These are phyloP conservation scores for Grammatotria lemairii DNA, from an alignment of 2,113 vertebrate genomes.

Conservation along the genomic window DNA sequence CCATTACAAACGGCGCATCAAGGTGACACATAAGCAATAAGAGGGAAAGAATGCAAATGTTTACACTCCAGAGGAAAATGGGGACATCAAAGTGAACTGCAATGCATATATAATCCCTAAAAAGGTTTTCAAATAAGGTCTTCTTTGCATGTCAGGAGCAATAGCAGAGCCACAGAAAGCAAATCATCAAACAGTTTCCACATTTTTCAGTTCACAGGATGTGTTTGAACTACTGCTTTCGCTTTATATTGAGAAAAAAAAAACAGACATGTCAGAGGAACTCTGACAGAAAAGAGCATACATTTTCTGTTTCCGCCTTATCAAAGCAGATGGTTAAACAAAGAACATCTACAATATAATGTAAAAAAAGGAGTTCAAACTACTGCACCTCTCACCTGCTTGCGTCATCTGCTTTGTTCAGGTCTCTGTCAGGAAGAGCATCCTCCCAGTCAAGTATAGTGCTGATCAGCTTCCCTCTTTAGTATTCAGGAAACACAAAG, in stretches of 20 bases:
- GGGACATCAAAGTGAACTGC: neutral
- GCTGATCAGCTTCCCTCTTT: constrained; percentile 87
- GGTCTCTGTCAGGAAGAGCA: constrained; percentile 83
- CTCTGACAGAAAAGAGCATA: neutral
- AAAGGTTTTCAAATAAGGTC: neutral
- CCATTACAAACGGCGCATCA: neutral
- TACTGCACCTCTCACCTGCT: constrained; percentile 76
- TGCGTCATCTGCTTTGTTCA: constrained; percentile 83
- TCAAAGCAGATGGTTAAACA: neutral
- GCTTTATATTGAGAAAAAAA: neutral
- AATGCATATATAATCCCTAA: neutral
- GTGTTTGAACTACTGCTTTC: neutral
- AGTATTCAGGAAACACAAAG: neutral
- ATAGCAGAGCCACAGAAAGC: neutral
- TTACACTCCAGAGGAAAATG: neutral
- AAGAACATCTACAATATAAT: neutral
- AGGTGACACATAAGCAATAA: neutral
- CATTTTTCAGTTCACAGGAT: neutral
- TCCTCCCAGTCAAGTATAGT: constrained; percentile 98
- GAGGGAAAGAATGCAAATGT: neutral
- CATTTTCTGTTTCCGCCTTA: neutral
- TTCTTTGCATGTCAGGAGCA: neutral
- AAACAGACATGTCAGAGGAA: neutral
- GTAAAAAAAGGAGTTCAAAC: neutral
- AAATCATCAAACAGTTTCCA: neutral